Evolutionary conservation across 2,797 vertebrate genomes (phyloP).

Genomic region (Sebastiscus tertius): DNA sequence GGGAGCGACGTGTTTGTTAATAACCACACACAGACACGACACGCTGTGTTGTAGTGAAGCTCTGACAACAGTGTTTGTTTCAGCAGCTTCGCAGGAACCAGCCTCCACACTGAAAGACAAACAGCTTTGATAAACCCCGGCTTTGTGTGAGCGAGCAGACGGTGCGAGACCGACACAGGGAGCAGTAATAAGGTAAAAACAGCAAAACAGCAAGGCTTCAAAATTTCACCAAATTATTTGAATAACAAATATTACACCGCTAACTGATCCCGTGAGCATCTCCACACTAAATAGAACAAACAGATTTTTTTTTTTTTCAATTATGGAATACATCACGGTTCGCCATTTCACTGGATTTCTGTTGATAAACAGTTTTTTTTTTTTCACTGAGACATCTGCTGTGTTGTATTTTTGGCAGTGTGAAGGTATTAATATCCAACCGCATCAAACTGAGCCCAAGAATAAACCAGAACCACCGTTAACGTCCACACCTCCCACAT

Average conservation of each 20-base stretch:
- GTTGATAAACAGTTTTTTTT: neutral
- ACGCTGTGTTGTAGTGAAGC: neutral
- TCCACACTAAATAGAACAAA: neutral
- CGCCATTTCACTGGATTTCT: neutral
- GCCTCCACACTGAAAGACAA: neutral
- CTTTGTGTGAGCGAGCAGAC: neutral
- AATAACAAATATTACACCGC: neutral
- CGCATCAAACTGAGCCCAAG: neutral
- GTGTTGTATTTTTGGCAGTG: neutral
- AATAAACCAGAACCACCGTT: neutral
- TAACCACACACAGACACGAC: neutral
- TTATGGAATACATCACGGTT: neutral
- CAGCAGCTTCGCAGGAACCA: neutral
- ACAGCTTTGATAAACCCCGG: conserved; percentile 5
- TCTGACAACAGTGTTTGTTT: neutral
- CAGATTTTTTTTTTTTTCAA: neutral
- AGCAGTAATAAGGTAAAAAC: neutral
- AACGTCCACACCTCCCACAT: neutral
- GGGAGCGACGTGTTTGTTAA: neutral
- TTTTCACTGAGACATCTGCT: neutral
- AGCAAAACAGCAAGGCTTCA: neutral
- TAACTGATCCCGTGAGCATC: neutral
- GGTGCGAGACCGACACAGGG: neutral
- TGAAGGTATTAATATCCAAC: neutral
- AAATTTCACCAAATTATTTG: neutral